Conservation (phyloP, 2,797 vertebrate genomes). For the Eulemur coronatus region DNA sequence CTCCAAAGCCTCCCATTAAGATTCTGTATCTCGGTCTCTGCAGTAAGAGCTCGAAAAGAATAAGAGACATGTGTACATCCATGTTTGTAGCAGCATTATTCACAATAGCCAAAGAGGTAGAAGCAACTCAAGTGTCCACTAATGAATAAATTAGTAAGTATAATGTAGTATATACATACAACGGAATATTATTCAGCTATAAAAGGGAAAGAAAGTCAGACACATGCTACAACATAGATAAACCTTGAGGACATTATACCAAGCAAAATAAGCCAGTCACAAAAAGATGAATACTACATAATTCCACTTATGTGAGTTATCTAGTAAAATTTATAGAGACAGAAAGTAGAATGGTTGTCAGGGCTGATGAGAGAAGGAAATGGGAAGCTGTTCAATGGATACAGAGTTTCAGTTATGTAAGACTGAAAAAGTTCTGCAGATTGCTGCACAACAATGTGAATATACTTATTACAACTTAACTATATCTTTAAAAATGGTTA, state of each 20-base stretch:
- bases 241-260: background rate
- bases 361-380: background rate
- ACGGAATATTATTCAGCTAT: background rate
- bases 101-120: too few species aligned
- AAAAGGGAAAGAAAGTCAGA: background rate
- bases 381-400: background rate
- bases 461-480: background rate
- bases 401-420: background rate
- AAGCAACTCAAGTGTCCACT: too few species aligned
- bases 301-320: background rate
- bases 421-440: background rate
- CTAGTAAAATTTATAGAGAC: background rate
- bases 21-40: background rate
- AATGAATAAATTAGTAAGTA: too few species aligned
- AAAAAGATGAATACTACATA: background rate
- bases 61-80: background rate
- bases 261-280: background rate
- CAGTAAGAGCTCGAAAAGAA: background rate
- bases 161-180: background rate
- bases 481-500: background rate
- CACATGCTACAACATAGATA: background rate
- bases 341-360: background rate
- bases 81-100: background rate
- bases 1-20: background rate
- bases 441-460: background rate